Base-by-base conservation (phyloP, 37 sponge, comb jelly and placozoan species). In the Halichondria panicea region DNA sequence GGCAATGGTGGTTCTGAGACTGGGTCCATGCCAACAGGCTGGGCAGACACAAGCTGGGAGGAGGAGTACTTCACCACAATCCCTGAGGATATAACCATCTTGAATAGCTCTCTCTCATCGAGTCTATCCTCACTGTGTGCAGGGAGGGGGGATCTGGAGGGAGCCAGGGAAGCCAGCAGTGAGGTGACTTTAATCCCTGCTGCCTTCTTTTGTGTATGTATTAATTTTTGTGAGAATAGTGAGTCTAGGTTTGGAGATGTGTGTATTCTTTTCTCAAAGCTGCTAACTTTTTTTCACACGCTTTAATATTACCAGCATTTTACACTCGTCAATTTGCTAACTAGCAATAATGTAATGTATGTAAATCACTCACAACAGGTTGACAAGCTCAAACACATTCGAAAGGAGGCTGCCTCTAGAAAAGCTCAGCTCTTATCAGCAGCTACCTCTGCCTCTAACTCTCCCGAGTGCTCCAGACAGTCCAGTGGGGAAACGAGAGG, bases 381-480 rank as follows among this genome's bases (percentile, higher is more conserved):
- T 55, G 81, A 86, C 25, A 68, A 66, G 11, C 55, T 86, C 32
- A 75, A 63, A 25, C 81, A 86, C 39, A 80, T 86, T 21, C 80
- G 81, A 1, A 74, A 57, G 48, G 45, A 78, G 53, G 81, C 74
- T 32, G 81, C 81, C 1, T 73, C 74, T 35, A 44, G 87, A 36
- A 79, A 86, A 68, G 80, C 87, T 22, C 77, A 79, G 68, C 43
- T 74, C 3, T 38, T 80, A 2, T 86, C 87, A 15, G 78, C 71
- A 19, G 13, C 73, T 43, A 32, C 63, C 25, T 65, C 78, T 9
- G 25, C 68, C 28, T 70, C 63, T 59, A 70, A 76, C 65, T 76
- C 81, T 35, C 81, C 81, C 12, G 64, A 71, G 55, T 25, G 42
- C 59, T 22, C 56, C 40, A 38, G 56, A 4, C 68, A 78, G 6